These are phyloP conservation scores for Bradypodion ventrale DNA, from an alignment of 2,797 vertebrate genomes.

Conservation along the genomic window DNA sequence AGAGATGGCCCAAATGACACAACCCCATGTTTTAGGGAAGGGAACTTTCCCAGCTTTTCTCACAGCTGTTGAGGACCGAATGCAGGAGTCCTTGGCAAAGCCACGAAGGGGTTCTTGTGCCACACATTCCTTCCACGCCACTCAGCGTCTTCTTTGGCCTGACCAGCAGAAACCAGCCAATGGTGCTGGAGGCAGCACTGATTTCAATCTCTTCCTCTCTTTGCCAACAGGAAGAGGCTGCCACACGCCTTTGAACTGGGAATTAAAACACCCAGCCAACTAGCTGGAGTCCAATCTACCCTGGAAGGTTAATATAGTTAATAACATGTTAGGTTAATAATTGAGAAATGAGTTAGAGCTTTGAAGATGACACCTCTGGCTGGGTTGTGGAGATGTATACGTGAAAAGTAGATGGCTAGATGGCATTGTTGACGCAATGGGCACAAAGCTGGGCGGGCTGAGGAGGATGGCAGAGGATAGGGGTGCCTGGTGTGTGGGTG, in stretches of 20 bases:
- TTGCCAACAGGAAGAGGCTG: not conserved
- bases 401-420: too few relatives aligned
- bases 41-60: too few relatives aligned
- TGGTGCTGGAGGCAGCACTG: not conserved
- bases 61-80: too few relatives aligned
- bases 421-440: too few relatives aligned
- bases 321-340: not conserved
- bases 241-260: not conserved
- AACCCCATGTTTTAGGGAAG: too few relatives aligned
- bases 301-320: not conserved
- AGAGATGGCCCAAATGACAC: too few relatives aligned
- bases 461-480: too few relatives aligned
- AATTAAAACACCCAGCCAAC: not conserved
- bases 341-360: not conserved
- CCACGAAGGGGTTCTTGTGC: too few relatives aligned
- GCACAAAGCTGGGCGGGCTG: too few relatives aligned
- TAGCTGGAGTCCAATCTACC: not conserved
- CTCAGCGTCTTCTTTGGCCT: not conserved
- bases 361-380: not conserved
- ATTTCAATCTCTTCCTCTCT: not conserved
- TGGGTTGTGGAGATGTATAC: not conserved
- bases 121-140: not conserved
- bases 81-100: too few relatives aligned
- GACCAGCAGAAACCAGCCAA: not conserved
- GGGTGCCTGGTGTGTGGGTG: too few relatives aligned